Conservation (phyloP, 2,797 vertebrate genomes). For the Hylomyscus alleni region DNA sequence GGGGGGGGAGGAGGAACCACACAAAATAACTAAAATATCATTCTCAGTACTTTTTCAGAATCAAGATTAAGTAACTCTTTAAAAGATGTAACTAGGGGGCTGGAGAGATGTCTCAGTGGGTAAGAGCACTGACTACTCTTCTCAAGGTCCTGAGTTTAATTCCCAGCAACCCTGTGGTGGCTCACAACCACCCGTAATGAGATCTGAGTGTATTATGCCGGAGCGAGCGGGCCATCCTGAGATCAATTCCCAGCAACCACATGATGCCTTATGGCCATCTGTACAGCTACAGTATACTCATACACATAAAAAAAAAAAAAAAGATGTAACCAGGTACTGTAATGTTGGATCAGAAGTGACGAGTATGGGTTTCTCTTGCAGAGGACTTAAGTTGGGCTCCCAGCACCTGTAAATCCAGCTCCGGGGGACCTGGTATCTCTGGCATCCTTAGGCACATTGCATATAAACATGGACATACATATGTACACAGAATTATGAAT, state of each 20-base stretch:
- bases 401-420: not conserved
- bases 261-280: too few species aligned
- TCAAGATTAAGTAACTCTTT: constrained; percentile 2
- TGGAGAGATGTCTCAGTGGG: too few species aligned
- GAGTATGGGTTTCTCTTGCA: not conserved
- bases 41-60: constrained; percentile 11
- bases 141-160: too few species aligned
- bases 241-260: too few species aligned
- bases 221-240: too few species aligned
- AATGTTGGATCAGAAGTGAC: not conserved
- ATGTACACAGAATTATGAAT: not conserved
- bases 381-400: not conserved
- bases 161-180: too few species aligned
- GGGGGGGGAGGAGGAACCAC: not conserved
- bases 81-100: not conserved
- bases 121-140: too few species aligned
- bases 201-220: too few species aligned
- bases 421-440: not conserved
- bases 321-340: not conserved
- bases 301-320: too few species aligned
- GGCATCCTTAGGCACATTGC: not conserved
- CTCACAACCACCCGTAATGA: too few species aligned
- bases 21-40: constrained; percentile 47
- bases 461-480: not conserved
- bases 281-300: too few species aligned